Percentiles rank a stretch among this genome's conserved stretches.
Conservation (phyloP, 2,797 vertebrate genomes). For the Sciurus vulgaris region DNA sequence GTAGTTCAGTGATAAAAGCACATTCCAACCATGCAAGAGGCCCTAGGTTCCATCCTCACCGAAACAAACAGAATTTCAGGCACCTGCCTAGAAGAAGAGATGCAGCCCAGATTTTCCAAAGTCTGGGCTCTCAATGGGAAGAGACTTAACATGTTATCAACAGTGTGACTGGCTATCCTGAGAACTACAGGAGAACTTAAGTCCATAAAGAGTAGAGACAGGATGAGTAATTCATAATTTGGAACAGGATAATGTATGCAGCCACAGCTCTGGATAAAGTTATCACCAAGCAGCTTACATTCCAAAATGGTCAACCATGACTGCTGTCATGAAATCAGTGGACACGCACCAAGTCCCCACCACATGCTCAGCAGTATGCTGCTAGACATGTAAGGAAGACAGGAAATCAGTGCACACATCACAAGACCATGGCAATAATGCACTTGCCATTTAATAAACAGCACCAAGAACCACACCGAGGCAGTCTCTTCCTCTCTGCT, state of each 20-base stretch:
- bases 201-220: not conserved
- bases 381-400: not conserved
- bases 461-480: constrained; percentile 11
- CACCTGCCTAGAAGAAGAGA: not conserved
- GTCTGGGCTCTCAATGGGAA: not conserved
- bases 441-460: not conserved
- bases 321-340: not conserved
- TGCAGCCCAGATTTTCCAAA: not conserved
- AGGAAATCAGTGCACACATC: not conserved
- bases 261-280: constrained; percentile 36
- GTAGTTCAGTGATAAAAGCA: not conserved
- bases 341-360: not conserved
- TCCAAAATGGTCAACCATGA: not conserved
- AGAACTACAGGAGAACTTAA: not conserved
- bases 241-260: not conserved
- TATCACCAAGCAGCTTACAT: not conserved
- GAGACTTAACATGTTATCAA: not conserved
- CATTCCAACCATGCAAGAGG: not conserved
- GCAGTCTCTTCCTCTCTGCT: not conserved
- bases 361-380: not conserved
- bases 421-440: not conserved
- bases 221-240: not conserved
- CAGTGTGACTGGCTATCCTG: not conserved
- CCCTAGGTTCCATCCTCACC: not conserved
- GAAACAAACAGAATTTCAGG: not conserved